Base-by-base conservation (phyloP, 2,888 invertebrate species). In the Oscheius sp. region DNA sequence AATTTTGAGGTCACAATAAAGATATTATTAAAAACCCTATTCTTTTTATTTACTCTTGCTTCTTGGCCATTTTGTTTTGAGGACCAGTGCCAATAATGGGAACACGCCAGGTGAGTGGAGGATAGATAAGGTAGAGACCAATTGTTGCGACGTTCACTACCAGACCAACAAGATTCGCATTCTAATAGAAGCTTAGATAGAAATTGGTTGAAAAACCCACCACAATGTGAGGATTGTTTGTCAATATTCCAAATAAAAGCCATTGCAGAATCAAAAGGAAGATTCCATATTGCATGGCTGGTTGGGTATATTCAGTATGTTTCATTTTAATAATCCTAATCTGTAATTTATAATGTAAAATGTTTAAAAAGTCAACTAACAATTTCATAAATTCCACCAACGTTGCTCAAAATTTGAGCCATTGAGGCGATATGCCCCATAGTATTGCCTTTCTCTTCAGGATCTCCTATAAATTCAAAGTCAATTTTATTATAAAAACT, bases 21-120 rank as follows among this genome's bases (percentile, higher is more conserved):
- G 42, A 37, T 57, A 57, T 57, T 42, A n/a, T 25, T 42, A 42
- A n/a, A n/a, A n/a, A n/a, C n/a, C 17, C 29, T 42, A 29, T 45
- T 42, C 4, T 4, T 53, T 3, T 53, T 55, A 10, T 12, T 55
- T 55, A 55, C 23, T 78, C 55, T 50, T 73, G 79, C 70, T 83
- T 81, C 50, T n/a, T n/a, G n/a, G n/a, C n/a, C n/a, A n/a, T n/a
- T n/a, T 57, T 65, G 45, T 71, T 46, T 33, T 74, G 68, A 23
- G 80, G 81, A 2, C 80, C 79, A 37, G 76, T 78, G 46, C 81
- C 81, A 67, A 85, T 74, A 50, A 85, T 75, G 2, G 85, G 85
- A 4, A 85, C 85, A 3, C 71, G 67, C 85, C 85, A 85, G 2
- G 84, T 86, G 45, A 82, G 72, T 0, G 85, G 85, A n/a, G 85